Evolutionary conservation across 2,113 vertebrate species (phyloP).

Genomic region (Choloepus hoffmanni): DNA sequence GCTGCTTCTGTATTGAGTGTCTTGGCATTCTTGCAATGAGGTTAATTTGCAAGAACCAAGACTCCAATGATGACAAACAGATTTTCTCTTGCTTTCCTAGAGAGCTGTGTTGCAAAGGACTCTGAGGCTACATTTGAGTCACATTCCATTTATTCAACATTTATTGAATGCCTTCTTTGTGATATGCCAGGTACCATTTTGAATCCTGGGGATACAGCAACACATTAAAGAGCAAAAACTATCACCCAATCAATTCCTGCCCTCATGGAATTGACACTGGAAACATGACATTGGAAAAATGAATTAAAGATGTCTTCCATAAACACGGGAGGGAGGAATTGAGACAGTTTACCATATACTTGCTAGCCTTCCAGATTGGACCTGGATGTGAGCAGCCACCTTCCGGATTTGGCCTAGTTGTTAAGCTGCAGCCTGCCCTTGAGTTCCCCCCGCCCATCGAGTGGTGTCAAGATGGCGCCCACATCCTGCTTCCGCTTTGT

Average conservation of each 20-base stretch:
- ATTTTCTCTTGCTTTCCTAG: background rate
- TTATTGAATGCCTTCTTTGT: background rate
- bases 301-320: background rate
- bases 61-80: background rate
- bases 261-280: background rate
- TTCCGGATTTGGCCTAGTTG: too few species aligned
- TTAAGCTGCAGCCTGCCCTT: too few species aligned
- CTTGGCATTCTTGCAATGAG: background rate
- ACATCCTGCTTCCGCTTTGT: too few species aligned
- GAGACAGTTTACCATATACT: background rate
- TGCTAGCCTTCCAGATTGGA: background rate
- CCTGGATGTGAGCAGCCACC: too few species aligned
- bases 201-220: background rate
- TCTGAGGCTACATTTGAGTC: background rate
- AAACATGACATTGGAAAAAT: background rate
- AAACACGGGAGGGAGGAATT: background rate
- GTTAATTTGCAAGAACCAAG: background rate
- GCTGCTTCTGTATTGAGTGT: background rate
- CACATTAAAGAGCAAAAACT: slow-evolving; percentile 23
- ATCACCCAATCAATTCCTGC: background rate
- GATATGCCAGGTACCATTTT: background rate
- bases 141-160: background rate
- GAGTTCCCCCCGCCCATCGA: too few species aligned
- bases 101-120: background rate
- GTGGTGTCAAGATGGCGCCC: too few species aligned